Evolutionary conservation across 53 echinoderm and acorn worm genomes (phyloP).

Genomic region (Paelopatides confundens): DNA sequence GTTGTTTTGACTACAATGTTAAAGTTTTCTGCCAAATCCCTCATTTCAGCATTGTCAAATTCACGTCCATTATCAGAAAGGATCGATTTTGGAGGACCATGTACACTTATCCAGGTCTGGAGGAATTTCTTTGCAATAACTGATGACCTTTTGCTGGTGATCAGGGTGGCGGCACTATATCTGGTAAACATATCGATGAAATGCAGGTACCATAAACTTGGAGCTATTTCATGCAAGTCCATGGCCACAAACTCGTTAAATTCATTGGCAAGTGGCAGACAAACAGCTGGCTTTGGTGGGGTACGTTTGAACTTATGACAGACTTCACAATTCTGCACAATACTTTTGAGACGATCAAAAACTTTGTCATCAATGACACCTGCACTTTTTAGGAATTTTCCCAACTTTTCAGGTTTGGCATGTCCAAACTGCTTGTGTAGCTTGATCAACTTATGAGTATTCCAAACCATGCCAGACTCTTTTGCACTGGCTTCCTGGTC

Average conservation of each 20-base stretch:
- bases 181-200: slow-evolving; percentile 11
- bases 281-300: slow-evolving; percentile 1
- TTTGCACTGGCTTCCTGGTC: no score
- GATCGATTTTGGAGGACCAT: slow-evolving; percentile 17
- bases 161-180: background rate
- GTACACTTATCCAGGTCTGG: background rate
- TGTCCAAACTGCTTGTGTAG: background rate
- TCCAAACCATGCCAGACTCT: no score
- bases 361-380: background rate
- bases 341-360: background rate
- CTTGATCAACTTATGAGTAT: background rate
- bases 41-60: background rate
- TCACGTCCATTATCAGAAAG: slow-evolving; percentile 12
- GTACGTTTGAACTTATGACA: background rate
- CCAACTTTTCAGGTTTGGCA: background rate
- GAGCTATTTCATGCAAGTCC: background rate
- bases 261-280: background rate
- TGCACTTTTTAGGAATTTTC: background rate
- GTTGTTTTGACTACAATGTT: background rate
- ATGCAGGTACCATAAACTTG: background rate
- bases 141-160: background rate
- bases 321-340: background rate
- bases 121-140: no score
- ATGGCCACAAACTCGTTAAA: slow-evolving; percentile 5
- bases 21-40: background rate